phyloP scores from a whole-genome alignment of 2,888 invertebrate species.

The Oxystoma pomonae region DNA sequence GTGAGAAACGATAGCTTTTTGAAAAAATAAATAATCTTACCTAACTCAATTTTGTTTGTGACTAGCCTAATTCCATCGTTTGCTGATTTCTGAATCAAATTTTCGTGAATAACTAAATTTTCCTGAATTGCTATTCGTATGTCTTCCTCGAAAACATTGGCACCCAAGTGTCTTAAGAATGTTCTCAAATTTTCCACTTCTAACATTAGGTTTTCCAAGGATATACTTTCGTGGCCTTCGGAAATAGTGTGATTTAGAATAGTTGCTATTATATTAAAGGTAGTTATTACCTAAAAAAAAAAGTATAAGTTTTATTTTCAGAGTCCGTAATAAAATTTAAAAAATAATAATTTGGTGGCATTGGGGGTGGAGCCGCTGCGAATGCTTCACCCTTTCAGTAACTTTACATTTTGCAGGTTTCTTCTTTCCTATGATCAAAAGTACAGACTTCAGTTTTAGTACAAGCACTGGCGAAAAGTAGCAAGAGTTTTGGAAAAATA shows the following conservation, averaged over 20 bases:
- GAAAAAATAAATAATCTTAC: too few relatives aligned
- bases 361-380: too few relatives aligned
- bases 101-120: conserved; percentile 57
- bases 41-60: conserved; percentile 44
- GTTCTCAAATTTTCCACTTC: conserved; percentile 55
- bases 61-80: conserved; percentile 41
- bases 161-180: conserved; percentile 46
- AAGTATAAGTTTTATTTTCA: too few relatives aligned
- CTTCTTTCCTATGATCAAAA: too few relatives aligned
- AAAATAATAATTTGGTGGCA: too few relatives aligned
- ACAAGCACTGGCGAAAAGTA: too few relatives aligned
- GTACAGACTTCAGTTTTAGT: too few relatives aligned
- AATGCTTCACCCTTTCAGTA: too few relatives aligned
- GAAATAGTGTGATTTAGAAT: conserved; percentile 55
- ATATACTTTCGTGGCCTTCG: conserved; percentile 44
- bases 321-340: too few relatives aligned
- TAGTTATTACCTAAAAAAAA: conserved; percentile 55
- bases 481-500: too few relatives aligned
- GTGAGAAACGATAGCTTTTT: too few relatives aligned
- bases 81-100: conserved; percentile 48
- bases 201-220: conserved; percentile 47
- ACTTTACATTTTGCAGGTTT: too few relatives aligned
- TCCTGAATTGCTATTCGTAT: conserved; percentile 52
- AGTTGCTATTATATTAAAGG: conserved; percentile 69
- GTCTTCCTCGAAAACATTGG: conserved; percentile 41